phyloP scores from a whole-genome alignment of 2,113 vertebrate species.

The Carlito syrichta region DNA sequence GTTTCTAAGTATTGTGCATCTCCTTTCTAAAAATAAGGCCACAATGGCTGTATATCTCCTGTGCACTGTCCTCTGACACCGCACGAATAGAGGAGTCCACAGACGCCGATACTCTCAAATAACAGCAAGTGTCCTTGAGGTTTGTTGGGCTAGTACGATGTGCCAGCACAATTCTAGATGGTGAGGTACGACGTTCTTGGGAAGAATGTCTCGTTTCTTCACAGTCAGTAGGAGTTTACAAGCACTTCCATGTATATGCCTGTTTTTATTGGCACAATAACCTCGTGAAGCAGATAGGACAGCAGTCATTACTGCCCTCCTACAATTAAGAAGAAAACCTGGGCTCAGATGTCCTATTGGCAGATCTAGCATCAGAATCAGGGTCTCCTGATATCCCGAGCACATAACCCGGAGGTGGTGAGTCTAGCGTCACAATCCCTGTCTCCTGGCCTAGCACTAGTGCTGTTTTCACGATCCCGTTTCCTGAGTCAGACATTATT shows the following conservation, averaged over 20 bases:
- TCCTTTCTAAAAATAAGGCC: conserved; percentile 46
- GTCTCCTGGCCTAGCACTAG: neutral
- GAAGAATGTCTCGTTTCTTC: neutral
- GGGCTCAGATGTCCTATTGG: neutral
- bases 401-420: neutral
- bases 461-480: neutral
- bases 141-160: neutral
- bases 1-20: neutral
- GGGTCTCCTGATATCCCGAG: no score
- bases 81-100: neutral
- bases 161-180: neutral
- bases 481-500: neutral
- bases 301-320: neutral
- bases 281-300: neutral
- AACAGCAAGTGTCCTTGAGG: neutral
- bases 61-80: neutral
- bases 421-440: neutral
- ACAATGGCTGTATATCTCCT: neutral
- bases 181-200: neutral
- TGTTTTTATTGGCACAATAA: neutral
- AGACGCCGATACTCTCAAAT: neutral
- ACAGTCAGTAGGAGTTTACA: neutral
- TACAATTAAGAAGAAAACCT: neutral
- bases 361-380: neutral
- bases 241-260: neutral